Evolutionary conservation across 2,113 vertebrate species (phyloP).

Genomic region (Numenius arquata): DNA sequence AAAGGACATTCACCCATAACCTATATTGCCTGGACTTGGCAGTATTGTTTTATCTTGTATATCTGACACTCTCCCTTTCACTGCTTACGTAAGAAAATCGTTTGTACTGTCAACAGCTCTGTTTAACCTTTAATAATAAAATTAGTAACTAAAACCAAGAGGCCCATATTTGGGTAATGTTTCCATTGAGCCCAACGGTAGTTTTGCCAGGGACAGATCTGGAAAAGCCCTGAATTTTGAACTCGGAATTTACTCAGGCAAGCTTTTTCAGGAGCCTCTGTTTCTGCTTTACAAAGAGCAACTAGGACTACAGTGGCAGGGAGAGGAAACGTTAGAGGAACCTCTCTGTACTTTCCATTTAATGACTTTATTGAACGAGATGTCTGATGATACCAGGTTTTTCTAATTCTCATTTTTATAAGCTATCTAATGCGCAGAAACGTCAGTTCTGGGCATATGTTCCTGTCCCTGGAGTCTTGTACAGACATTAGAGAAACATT

Average conservation of each 20-base stretch:
- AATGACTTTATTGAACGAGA: constrained; percentile 55
- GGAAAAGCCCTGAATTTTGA: constrained; percentile 16
- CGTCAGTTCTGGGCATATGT: constrained; percentile 59
- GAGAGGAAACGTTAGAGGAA: constrained; percentile 8
- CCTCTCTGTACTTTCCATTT: constrained; percentile 46
- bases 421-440: constrained; percentile 55
- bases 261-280: constrained; percentile 9
- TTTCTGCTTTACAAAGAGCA: not conserved
- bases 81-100: constrained; percentile 58
- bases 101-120: constrained; percentile 67
- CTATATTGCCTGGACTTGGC: constrained; percentile 46
- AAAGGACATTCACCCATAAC: constrained; percentile 39
- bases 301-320: constrained; percentile 9
- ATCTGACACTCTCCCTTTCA: constrained; percentile 40
- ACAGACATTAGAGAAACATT: constrained; percentile 73
- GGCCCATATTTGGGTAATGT: constrained; percentile 41
- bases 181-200: not conserved
- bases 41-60: constrained; percentile 53
- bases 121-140: constrained; percentile 65
- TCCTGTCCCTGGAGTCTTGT: constrained; percentile 59
- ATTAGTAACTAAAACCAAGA: constrained; percentile 44
- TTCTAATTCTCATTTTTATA: constrained; percentile 69
- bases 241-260: not conserved
- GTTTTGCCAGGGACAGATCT: not conserved
- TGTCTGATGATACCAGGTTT: constrained; percentile 62